Base-by-base conservation (phyloP, 2,888 invertebrate genomes). In the Pedicia rivosa region DNA sequence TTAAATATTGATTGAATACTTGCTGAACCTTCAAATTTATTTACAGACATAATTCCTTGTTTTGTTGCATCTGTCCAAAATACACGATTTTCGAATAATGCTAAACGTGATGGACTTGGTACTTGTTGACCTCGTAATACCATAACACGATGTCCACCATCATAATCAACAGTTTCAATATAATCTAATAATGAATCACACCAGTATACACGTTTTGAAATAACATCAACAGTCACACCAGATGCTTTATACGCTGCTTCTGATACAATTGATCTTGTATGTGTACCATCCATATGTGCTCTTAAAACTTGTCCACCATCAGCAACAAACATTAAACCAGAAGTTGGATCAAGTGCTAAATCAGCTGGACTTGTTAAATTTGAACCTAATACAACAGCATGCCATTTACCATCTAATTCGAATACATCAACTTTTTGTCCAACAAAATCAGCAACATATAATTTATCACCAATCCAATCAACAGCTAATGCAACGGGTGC, bases 391-490 rank as follows among this genome's bases (percentile, higher is more conserved):
- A 88, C 87, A 9, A 95, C 84, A 0, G 90, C 90, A 55, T 95
- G 88, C 65, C 78, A 78, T 37, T 78, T 70, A 0, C 84, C 87
- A 47, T 78, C 79, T 46, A 92, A 64, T 56, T 91, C 90, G 54
- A 92, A 87, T 1, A 97, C 81, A 55, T 94, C 94, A 39, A 98
- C 79, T 65, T 88, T 90, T 57, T 91, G 87, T 0, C 91, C 91
- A 15, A 90, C 70, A 14, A 82, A 75, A 58, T 97, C 95, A 0
- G 88, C 88, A 14, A 94, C 86, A 62, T 95, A 97, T 7, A 98
- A 68, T 57, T 94, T 95, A 57, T 91, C 83, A 0, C 91, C 91
- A 29, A 97, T 77, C 91, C 95, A 98, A 64, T 97, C 97, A 12
- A 95, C 82, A 7, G 97, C 94, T 35, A 97, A 57, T 0, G 90